Conservation (phyloP, 2,113 vertebrate species). For the Crotalus viridis region DNA sequence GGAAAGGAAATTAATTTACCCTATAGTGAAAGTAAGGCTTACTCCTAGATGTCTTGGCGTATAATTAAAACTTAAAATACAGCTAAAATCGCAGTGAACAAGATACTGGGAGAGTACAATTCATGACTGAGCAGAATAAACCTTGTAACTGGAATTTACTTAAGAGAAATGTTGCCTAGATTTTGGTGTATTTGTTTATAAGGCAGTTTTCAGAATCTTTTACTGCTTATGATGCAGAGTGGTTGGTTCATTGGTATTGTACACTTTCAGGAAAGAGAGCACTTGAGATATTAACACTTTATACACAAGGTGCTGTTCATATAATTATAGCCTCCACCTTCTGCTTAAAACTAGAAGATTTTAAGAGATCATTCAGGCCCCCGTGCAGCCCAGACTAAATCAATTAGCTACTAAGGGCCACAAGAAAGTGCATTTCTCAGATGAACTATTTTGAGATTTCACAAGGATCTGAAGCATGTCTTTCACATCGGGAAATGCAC, state of each 20-base stretch:
- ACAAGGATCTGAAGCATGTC: not conserved
- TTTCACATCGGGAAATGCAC: not conserved
- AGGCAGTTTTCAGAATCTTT: not conserved
- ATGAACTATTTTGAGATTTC: not conserved
- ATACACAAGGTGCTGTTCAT: not conserved
- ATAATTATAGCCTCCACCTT: not conserved
- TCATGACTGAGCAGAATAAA: not conserved
- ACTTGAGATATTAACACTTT: not conserved
- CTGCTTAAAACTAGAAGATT: not conserved
- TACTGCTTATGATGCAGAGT: not conserved
- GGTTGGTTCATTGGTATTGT: not conserved
- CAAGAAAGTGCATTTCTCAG: not conserved
- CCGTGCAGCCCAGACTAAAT: not conserved
- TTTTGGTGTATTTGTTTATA: not conserved
- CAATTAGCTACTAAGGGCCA: not conserved
- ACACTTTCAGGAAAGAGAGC: not conserved
- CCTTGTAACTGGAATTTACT: slow-evolving; percentile 5
- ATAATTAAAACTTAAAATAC: not conserved
- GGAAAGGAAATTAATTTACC: not conserved
- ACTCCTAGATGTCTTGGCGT: not conserved
- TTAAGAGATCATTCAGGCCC: not conserved
- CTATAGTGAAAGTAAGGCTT: not conserved
- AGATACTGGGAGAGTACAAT: not conserved
- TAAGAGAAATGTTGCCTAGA: not conserved
- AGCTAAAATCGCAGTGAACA: slow-evolving; percentile 18